Evolutionary conservation across 2,113 vertebrate genomes (phyloP).

Genomic region (Ceratotherium simum): DNA sequence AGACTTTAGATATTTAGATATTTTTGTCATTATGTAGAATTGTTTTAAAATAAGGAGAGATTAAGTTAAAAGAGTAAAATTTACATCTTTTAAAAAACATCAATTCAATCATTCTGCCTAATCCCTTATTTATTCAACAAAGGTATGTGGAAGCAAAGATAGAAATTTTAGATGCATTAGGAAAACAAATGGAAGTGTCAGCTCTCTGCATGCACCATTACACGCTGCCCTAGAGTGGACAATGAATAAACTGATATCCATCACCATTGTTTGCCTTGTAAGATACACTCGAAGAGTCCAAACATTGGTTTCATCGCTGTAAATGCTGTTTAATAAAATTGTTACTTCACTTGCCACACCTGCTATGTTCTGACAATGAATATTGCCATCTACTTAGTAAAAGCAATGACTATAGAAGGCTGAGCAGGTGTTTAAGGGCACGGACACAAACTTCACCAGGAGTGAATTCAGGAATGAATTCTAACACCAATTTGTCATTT

Average conservation of each 20-base stretch:
- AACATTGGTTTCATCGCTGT: constrained; percentile 62
- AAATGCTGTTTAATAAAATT: constrained; percentile 73
- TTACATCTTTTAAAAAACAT: background rate
- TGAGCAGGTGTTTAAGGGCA: background rate
- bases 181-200: constrained; percentile 74
- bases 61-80: background rate
- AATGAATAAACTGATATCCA: constrained; percentile 59
- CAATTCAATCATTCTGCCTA: background rate
- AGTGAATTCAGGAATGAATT: constrained; percentile 34
- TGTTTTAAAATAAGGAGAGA: background rate
- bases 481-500: constrained; percentile 61
- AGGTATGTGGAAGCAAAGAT: background rate
- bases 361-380: constrained; percentile 21
- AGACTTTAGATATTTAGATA: background rate
- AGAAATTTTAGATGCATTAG: constrained; percentile 59
- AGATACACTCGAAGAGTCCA: constrained; percentile 46
- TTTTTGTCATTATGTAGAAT: background rate
- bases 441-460: background rate
- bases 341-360: constrained; percentile 58
- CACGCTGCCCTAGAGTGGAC: constrained; percentile 39
- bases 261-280: constrained; percentile 70
- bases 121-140: constrained; percentile 56
- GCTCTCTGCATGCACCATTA: constrained; percentile 63
- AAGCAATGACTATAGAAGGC: constrained; percentile 7
- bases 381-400: constrained; percentile 39